phyloP scores from a whole-genome alignment of 2,797 vertebrate genomes.

The Acrocephalus scirpaceus region DNA sequence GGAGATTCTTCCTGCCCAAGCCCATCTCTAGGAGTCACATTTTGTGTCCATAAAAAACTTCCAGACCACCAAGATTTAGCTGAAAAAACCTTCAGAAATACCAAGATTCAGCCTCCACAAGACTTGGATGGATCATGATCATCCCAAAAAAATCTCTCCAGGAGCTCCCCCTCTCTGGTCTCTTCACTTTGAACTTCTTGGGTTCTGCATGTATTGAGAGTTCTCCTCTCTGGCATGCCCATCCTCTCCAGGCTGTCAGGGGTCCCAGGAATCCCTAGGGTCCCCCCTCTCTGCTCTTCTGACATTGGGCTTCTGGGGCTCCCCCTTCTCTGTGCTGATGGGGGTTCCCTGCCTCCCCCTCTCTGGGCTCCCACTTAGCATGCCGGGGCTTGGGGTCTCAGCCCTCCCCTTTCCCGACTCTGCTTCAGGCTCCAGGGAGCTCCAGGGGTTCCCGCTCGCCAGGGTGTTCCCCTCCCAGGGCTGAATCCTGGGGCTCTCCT shows the following conservation, averaged over 20 bases:
- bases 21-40: too few species aligned
- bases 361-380: not conserved
- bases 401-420: not conserved
- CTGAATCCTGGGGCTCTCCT: not conserved
- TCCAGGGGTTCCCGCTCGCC: not conserved
- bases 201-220: not conserved
- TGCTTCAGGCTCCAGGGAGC: not conserved
- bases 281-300: not conserved
- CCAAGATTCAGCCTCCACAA: not conserved
- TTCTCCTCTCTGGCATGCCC: not conserved
- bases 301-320: not conserved
- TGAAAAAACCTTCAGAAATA: not conserved
- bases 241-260: not conserved
- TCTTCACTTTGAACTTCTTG: not conserved
- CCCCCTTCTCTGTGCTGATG: not conserved
- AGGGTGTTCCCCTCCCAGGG: not conserved
- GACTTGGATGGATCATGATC: not conserved
- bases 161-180: not conserved
- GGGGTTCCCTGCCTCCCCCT: not conserved
- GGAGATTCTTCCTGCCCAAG: too few species aligned
- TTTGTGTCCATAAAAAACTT: too few species aligned
- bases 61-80: too few species aligned
- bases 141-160: not conserved
- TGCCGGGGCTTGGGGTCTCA: not conserved
- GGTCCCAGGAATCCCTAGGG: not conserved